A percentile compares a stretch with the other conserved stretches of the same genome.
Evolutionary conservation across 2,888 invertebrate species (phyloP).

Genomic region (Himalopsyche anomala): DNA sequence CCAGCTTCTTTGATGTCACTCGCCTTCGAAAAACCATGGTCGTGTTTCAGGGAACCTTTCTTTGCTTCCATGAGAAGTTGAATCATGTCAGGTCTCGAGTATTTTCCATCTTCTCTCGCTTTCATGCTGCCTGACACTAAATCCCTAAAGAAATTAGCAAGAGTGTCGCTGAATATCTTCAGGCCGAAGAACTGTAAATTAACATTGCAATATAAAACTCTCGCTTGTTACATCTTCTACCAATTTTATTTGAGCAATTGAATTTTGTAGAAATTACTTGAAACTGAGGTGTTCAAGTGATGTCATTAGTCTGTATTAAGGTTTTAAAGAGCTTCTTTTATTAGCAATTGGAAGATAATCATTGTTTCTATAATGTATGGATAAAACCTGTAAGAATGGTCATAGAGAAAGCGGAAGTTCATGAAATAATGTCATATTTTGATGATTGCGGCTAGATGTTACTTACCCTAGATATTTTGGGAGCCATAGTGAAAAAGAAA

Average conservation of each 20-base stretch:
- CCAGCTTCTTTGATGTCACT: conserved; percentile 70
- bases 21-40: conserved; percentile 2
- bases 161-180: not conserved
- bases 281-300: no score
- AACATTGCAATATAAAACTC: not conserved
- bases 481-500: conserved; percentile 64
- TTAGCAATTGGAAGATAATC: no score
- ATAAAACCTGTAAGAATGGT: no score
- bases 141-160: conserved; percentile 8
- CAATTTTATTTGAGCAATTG: no score
- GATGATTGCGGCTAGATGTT: no score
- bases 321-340: no score
- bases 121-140: conserved; percentile 51
- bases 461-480: no score
- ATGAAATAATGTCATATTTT: no score
- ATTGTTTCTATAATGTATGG: no score
- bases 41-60: conserved; percentile 69
- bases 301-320: no score
- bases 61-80: conserved; percentile 77
- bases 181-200: not conserved
- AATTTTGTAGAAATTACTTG: no score
- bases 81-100: conserved; percentile 75
- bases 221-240: not conserved
- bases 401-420: no score
- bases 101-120: conserved; percentile 67